Percentiles rank a stretch among this genome's conserved stretches.
Evolutionary conservation across 2,888 invertebrate genomes (phyloP).

Genomic region (Lepidochitona cinerea): DNA sequence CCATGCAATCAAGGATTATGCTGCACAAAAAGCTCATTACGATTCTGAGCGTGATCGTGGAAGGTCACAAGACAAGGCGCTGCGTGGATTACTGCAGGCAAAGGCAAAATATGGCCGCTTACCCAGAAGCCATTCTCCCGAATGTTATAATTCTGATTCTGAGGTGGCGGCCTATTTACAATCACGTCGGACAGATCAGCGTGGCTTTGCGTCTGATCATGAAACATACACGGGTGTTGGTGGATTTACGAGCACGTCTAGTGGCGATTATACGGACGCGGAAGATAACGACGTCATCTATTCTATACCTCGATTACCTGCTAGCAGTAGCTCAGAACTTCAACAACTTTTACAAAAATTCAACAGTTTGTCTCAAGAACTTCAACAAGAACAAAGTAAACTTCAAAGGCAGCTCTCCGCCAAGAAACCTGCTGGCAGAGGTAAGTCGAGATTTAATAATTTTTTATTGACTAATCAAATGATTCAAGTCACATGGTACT

Average conservation of each 20-base stretch:
- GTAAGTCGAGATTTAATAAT: background rate
- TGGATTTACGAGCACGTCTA: constrained; percentile 25
- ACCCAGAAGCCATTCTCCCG: constrained; percentile 74
- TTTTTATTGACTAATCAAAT: no score
- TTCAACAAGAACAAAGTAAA: constrained; percentile 64
- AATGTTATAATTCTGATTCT: constrained; percentile 89
- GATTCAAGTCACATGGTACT: no score
- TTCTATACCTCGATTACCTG: constrained; percentile 59
- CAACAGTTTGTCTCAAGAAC: constrained; percentile 72
- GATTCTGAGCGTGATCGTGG: background rate
- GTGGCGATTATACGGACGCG: background rate
- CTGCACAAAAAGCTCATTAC: background rate
- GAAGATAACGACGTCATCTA: constrained; percentile 59
- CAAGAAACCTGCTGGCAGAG: background rate
- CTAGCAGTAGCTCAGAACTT: constrained; percentile 62
- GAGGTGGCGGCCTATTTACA: constrained; percentile 76
- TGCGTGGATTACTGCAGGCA: constrained; percentile 58
- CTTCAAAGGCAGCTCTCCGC: constrained; percentile 56
- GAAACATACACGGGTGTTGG: constrained; percentile 61
- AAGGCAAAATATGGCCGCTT: constrained; percentile 59
- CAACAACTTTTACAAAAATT: constrained; percentile 67
- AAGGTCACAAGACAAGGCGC: constrained; percentile 12
- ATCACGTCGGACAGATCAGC: constrained; percentile 43
- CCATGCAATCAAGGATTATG: constrained; percentile 3
- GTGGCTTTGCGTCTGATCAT: constrained; percentile 63